These are phyloP conservation scores for Hippocampus zosterae DNA, from an alignment of 2,113 vertebrate genomes.

Conservation along the genomic window DNA sequence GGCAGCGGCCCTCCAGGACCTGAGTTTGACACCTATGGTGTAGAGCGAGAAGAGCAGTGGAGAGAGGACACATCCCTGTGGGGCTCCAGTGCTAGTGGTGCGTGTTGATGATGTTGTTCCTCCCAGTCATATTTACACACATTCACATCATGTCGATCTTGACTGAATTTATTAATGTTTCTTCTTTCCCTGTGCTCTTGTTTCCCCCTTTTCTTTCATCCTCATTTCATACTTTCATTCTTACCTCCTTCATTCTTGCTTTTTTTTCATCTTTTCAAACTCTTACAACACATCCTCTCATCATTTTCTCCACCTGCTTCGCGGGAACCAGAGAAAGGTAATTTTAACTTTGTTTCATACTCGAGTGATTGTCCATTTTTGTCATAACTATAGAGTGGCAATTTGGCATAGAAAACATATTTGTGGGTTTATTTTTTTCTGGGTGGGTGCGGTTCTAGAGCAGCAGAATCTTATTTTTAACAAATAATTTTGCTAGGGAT, in stretches of 20 bases:
- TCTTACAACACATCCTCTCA: neutral
- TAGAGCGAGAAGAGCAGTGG: too few species aligned
- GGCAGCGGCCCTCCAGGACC: too few species aligned
- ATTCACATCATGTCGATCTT: conserved; percentile 16
- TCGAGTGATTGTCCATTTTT: conserved; percentile 16
- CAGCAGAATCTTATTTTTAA: too few species aligned
- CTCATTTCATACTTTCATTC: neutral
- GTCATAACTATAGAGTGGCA: neutral
- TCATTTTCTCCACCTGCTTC: conserved; percentile 25
- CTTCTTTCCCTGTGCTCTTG: conserved; percentile 13
- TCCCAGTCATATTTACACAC: conserved; percentile 1
- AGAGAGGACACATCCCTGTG: too few species aligned
- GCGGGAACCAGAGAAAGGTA: conserved; percentile 70
- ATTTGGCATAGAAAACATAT: neutral
- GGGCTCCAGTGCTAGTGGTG: too few species aligned
- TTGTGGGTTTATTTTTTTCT: neutral
- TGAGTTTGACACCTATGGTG: too few species aligned
- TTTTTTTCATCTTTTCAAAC: neutral
- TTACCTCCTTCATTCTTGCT: neutral
- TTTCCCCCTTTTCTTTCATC: neutral
- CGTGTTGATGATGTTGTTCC: too few species aligned
- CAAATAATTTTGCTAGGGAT: too few species aligned
- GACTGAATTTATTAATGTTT: conserved; percentile 27
- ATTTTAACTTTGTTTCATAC: conserved; percentile 19
- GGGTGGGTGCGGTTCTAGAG: too few species aligned